These are phyloP conservation scores for Ptiloglossa arizonensis DNA, from an alignment of 1,140 invertebrate species.

Conservation along the genomic window DNA sequence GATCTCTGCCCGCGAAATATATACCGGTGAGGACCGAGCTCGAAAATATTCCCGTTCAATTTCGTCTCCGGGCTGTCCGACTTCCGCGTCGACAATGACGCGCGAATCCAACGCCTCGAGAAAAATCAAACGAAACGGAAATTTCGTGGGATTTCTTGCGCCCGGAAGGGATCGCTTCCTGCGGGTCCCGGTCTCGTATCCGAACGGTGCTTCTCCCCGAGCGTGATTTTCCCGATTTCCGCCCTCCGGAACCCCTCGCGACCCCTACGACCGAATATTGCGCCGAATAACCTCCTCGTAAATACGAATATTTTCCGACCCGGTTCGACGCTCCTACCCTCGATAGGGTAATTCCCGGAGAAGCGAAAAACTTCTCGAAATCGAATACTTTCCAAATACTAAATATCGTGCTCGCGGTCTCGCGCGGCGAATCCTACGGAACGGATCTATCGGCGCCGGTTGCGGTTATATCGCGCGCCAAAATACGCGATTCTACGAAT, in stretches of 20 bases:
- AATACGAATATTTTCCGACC: not conserved
- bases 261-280: not conserved
- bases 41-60: too few species aligned
- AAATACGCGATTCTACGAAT: too few species aligned
- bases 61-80: not conserved
- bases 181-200: constrained; percentile 7
- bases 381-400: too few species aligned
- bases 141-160: constrained; percentile 20
- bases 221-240: constrained; percentile 1
- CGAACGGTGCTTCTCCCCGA: not conserved
- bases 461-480: too few species aligned
- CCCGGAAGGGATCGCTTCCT: not conserved
- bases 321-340: not conserved
- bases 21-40: too few species aligned
- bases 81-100: not conserved
- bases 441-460: too few species aligned
- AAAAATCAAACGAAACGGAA: constrained; percentile 41
- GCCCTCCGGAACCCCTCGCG: not conserved
- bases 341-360: too few species aligned
- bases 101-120: constrained; percentile 7
- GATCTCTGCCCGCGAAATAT: too few species aligned
- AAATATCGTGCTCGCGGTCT: too few species aligned
- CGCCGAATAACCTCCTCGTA: not conserved
- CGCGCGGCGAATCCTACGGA: too few species aligned
- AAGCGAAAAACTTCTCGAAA: too few species aligned